A percentile compares a stretch with the other conserved stretches of the same genome.
Evolutionary conservation across 2,113 vertebrate genomes (phyloP).

Genomic region (Trachemys scripta): DNA sequence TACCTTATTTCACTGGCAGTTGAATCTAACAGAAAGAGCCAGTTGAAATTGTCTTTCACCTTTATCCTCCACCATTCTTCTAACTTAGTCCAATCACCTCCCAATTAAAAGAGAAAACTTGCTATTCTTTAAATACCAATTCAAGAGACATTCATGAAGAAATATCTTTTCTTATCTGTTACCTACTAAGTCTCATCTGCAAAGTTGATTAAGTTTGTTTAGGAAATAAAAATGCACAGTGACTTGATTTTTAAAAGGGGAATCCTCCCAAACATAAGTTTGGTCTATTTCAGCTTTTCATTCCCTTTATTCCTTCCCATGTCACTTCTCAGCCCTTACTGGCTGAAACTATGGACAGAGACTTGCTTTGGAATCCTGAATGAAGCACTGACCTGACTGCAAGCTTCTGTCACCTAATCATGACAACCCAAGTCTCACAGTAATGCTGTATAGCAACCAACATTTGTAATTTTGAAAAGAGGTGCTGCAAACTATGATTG

Average conservation of each 20-base stretch:
- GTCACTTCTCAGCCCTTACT: neutral
- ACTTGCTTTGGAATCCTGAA: neutral
- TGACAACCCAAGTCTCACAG: neutral
- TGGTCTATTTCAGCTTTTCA: neutral
- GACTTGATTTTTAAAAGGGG: neutral
- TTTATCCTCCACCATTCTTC: neutral
- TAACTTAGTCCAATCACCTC: neutral
- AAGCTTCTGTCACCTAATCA: neutral
- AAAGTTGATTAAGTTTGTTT: neutral
- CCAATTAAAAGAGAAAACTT: neutral
- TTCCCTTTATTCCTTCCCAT: neutral
- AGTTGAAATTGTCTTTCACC: neutral
- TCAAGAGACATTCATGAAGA: neutral
- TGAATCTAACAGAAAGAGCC: neutral
- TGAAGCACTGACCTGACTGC: too few relatives aligned
- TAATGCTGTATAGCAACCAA: neutral
- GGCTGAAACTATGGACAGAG: neutral
- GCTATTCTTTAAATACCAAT: neutral
- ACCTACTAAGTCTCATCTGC: neutral
- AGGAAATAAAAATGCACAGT: neutral
- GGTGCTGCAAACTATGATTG: neutral
- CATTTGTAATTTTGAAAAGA: neutral
- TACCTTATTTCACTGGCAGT: neutral
- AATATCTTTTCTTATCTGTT: neutral
- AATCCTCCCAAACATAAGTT: neutral